These are phyloP conservation scores for Menura novaehollandiae DNA, from an alignment of 2,113 vertebrate species.

Conservation along the genomic window DNA sequence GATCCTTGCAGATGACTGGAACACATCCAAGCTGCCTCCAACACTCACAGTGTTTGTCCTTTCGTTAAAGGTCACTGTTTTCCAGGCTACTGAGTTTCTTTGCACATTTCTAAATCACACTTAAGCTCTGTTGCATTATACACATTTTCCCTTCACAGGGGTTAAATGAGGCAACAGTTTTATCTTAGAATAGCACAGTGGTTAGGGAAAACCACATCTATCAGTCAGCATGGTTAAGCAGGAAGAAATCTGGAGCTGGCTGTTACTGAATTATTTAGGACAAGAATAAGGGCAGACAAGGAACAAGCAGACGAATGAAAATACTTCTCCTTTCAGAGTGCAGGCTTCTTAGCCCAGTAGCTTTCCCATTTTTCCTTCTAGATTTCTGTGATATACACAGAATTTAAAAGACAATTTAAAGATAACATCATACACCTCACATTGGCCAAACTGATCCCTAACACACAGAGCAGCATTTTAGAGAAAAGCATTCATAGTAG, in stretches of 20 bases:
- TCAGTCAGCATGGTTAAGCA: slow-evolving; percentile 35
- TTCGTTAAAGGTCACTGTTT: slow-evolving; percentile 38
- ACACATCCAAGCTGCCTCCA: slow-evolving; percentile 21
- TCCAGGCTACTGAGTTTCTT: slow-evolving; percentile 27
- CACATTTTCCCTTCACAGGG: slow-evolving; percentile 11
- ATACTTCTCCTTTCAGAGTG: not conserved
- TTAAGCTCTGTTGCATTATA: not conserved
- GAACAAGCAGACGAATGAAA: not conserved
- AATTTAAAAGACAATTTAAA: not conserved
- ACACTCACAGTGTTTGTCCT: slow-evolving; percentile 5
- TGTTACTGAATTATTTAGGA: slow-evolving; percentile 51
- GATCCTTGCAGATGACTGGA: slow-evolving; percentile 18
- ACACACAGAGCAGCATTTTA: not conserved
- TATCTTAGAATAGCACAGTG: not conserved
- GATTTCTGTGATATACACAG: not conserved
- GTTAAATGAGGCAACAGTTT: slow-evolving; percentile 48
- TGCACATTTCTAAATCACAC: slow-evolving; percentile 30
- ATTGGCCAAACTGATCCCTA: not conserved
- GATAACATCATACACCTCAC: not conserved
- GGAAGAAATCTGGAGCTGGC: slow-evolving; percentile 37
- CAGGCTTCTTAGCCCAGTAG: not conserved
- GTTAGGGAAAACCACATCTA: slow-evolving; percentile 51
- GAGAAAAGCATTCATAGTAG: not conserved
- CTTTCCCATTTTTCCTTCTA: not conserved
- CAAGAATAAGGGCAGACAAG: not conserved